These are phyloP conservation scores for Mugil cephalus DNA, from an alignment of 2,113 vertebrate species.

Conservation along the genomic window DNA sequence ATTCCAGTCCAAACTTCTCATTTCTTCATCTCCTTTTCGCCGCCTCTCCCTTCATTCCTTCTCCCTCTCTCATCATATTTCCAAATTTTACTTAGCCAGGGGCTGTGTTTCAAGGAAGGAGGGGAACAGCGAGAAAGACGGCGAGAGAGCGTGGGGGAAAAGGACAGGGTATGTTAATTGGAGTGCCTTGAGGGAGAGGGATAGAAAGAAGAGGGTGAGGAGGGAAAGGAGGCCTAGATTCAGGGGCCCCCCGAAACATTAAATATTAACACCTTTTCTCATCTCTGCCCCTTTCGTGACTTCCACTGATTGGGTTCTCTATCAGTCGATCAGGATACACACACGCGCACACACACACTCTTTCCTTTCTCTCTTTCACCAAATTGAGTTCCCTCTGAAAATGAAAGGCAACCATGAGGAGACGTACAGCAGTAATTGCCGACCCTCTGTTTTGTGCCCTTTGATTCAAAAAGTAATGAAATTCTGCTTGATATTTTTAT, in stretches of 20 bases:
- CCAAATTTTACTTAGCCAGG: conserved; percentile 46
- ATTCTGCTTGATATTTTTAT: conserved; percentile 74
- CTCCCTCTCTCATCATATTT: conserved; percentile 27
- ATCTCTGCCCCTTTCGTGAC: conserved; percentile 81
- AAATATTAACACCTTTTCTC: conserved; percentile 87
- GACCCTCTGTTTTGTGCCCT: conserved; percentile 64
- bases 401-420: conserved; percentile 66
- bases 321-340: conserved; percentile 54
- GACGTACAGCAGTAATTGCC: conserved; percentile 66
- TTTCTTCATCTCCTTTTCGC: conserved; percentile 1
- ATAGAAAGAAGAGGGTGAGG: conserved; percentile 56
- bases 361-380: conserved; percentile 11
- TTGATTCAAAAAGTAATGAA: conserved; percentile 76
- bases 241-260: conserved; percentile 74
- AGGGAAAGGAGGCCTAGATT: conserved; percentile 57
- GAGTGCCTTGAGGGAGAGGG: conserved; percentile 70
- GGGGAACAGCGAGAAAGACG: conserved; percentile 35
- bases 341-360: conserved; percentile 32
- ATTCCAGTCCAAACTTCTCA: conserved; percentile 27
- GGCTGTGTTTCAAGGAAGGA: conserved; percentile 57
- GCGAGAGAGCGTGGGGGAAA: conserved; percentile 29
- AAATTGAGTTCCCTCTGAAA: conserved; percentile 78
- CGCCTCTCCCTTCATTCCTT: conserved; percentile 19
- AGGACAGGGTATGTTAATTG: conserved; percentile 79
- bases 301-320: conserved; percentile 81